Base-by-base conservation (phyloP, 1,140 invertebrate species). In the Euura saliciscinereae region DNA sequence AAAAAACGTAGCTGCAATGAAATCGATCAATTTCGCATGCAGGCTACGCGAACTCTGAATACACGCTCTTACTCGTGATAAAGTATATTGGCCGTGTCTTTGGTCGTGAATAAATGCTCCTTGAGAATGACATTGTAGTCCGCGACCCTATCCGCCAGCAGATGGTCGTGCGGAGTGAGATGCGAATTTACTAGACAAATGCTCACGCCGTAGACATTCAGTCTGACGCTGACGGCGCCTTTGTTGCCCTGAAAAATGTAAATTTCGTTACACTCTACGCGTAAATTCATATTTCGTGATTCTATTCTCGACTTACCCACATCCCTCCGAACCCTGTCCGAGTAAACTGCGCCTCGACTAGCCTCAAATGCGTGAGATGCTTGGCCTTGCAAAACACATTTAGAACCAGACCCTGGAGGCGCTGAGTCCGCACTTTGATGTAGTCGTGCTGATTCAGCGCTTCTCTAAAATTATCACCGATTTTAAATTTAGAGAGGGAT, bases 131-230 rank as follows among this genome's bases (percentile, higher is more conserved):
- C 92, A 82, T 96, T 94, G 82, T 97, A 98, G 83, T 98, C 96
- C 43, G 91, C 89, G 65, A 98, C 92, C 67, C 97, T 89, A 77
- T 96, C 94, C 51, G 92, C 88, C 66, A 96, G 85, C 70, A 93
- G 89, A 73, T 96, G 89, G 79, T 96, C 95, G 82, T 98, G 96
- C 13, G 97, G 93, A 43, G 96, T 93, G 70, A 98, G 86, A 85
- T 99, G 97, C 46, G 92, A 91, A 79, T 98, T 98, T 1, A 98
- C 92, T 45, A 98, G 89, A 78, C 95, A 97, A 44, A 98, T 78
- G 11, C 94, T 96, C 75, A 93, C 93, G 8, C 96, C 97, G 81
- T 96, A 95, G 7, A 96, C 88, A 76, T 94, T 94, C 76, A 98
- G 91, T 68, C 97, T 89, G 66, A 97, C 90, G 80, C 94, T 96